A percentile compares a stretch with the other conserved stretches of the same genome.
These are phyloP conservation scores for Meloidogyne floridensis DNA, from an alignment of 1,140 invertebrate species.

Conservation along the genomic window DNA sequence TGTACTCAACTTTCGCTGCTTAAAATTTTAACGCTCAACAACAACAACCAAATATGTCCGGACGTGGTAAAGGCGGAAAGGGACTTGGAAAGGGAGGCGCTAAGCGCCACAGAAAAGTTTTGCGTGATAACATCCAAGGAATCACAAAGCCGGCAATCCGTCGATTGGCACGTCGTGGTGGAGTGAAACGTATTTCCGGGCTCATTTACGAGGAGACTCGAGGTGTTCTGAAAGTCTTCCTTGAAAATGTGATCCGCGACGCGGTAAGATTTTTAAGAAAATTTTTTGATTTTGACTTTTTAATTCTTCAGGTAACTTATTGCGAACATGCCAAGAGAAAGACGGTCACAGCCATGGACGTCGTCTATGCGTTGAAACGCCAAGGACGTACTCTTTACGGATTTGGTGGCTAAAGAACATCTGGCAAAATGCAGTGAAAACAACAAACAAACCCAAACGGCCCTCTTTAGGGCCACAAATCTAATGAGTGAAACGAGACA, in stretches of 20 bases:
- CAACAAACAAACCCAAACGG: constrained; percentile 32
- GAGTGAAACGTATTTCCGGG: constrained; percentile 78
- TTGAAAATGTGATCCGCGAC: constrained; percentile 81
- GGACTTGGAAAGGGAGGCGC: constrained; percentile 75
- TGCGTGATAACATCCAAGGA: constrained; percentile 77
- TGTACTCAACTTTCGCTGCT: neutral
- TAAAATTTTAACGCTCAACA: neutral
- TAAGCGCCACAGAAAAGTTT: constrained; percentile 73
- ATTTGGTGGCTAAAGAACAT: constrained; percentile 70
- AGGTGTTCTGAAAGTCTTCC: constrained; percentile 69
- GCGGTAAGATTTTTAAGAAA: constrained; percentile 68
- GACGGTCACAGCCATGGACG: constrained; percentile 79
- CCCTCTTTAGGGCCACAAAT: constrained; percentile 37
- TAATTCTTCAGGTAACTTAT: constrained; percentile 73
- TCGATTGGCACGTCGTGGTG: constrained; percentile 75
- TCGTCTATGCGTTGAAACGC: constrained; percentile 81
- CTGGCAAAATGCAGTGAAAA: neutral
- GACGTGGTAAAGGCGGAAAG: constrained; percentile 74
- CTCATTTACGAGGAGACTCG: constrained; percentile 73
- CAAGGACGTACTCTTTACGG: constrained; percentile 76
- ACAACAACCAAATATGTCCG: constrained; percentile 56
- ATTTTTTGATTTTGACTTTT: constrained; percentile 70
- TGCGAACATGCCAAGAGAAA: constrained; percentile 80
- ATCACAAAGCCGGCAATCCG: constrained; percentile 75
- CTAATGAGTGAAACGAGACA: neutral